Percentiles rank a stretch among this genome's conserved stretches.
phyloP scores from a whole-genome alignment of 2,113 vertebrate genomes.

The Lamprotornis superbus region DNA sequence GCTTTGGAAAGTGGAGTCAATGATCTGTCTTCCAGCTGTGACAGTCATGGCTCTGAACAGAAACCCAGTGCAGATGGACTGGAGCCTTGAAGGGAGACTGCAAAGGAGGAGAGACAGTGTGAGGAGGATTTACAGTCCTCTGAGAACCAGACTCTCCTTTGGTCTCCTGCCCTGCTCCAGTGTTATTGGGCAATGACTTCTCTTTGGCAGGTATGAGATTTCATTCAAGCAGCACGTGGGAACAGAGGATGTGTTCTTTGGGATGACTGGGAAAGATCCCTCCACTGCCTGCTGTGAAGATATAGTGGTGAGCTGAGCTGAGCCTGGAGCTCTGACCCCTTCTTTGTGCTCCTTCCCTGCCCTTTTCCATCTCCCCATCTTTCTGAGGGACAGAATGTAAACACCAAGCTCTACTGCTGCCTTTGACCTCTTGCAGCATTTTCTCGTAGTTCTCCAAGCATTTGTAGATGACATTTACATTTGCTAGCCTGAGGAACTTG shows the following conservation, averaged over 20 bases:
- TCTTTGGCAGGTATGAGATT: constrained; percentile 83
- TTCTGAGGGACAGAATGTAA: background rate
- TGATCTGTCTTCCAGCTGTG: background rate
- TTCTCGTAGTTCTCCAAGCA: background rate
- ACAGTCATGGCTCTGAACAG: background rate
- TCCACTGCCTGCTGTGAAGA: constrained; percentile 93
- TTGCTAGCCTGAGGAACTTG: background rate
- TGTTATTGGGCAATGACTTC: background rate
- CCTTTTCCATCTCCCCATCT: background rate
- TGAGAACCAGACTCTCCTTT: background rate
- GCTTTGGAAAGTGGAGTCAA: background rate
- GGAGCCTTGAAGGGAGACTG: background rate
- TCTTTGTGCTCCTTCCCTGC: background rate
- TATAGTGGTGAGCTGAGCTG: constrained; percentile 82
- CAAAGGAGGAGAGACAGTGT: background rate
- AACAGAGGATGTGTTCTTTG: constrained; percentile 90
- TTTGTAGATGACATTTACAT: background rate
- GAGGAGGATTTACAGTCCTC: background rate
- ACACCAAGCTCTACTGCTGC: background rate
- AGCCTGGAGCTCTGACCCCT: background rate
- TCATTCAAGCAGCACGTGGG: constrained; percentile 87
- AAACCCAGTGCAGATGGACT: background rate
- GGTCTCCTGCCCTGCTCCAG: background rate
- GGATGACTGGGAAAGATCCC: constrained; percentile 84
- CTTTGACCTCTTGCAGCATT: background rate